Percentiles rank a stretch among this genome's conserved stretches.
These are phyloP conservation scores for Acanthoscelides obtectus DNA, from an alignment of 2,888 invertebrate species.

Conservation along the genomic window DNA sequence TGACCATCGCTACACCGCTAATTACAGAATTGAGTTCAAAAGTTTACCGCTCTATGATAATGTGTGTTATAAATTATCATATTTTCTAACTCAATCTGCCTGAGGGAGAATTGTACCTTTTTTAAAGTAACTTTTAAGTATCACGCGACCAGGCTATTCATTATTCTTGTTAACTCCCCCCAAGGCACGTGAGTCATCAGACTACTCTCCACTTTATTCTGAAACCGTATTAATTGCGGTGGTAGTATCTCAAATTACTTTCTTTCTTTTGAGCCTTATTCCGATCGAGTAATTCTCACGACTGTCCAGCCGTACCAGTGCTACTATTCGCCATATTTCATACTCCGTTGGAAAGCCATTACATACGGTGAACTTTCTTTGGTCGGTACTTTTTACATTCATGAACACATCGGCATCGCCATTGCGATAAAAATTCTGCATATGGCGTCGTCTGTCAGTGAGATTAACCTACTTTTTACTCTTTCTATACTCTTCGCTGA, in stretches of 20 bases:
- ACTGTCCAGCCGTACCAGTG: not conserved
- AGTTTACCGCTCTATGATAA: too few relatives aligned
- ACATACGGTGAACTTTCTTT: not conserved
- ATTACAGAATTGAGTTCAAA: too few relatives aligned
- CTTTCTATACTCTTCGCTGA: conserved; percentile 14
- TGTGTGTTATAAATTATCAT: too few relatives aligned
- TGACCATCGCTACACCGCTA: too few relatives aligned
- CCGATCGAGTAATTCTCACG: not conserved
- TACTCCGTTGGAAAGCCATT: not conserved
- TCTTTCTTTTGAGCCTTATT: not conserved
- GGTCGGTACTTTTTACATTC: not conserved
- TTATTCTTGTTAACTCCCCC: not conserved
- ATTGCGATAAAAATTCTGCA: conserved; percentile 7
- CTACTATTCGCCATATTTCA: not conserved
- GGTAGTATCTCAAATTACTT: not conserved
- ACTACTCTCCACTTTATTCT: not conserved
- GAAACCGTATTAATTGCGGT: not conserved
- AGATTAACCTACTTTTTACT: conserved; percentile 28
- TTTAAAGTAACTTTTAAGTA: too few relatives aligned
- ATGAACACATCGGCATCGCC: not conserved
- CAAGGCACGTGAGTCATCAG: not conserved
- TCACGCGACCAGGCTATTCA: not conserved
- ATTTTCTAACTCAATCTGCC: too few relatives aligned
- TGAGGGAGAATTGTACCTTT: too few relatives aligned
- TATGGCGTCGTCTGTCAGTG: conserved; percentile 15